phyloP scores from a whole-genome alignment of 1,140 invertebrate genomes.

The Penaeus indicus region DNA sequence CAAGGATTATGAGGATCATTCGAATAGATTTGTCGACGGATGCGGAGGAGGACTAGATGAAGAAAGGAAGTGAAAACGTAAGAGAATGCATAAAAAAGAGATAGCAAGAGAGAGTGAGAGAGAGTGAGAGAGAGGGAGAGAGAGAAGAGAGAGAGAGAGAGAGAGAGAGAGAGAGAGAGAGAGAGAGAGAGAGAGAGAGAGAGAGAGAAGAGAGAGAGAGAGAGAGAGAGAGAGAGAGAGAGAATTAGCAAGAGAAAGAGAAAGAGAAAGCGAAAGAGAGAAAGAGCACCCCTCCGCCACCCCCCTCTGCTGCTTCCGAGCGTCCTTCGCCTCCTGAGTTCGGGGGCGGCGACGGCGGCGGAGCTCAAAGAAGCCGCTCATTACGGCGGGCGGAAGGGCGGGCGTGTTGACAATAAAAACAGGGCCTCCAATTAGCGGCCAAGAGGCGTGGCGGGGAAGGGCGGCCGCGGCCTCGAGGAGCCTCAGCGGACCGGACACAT shows the following conservation, averaged over 20 bases:
- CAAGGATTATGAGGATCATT: too few relatives aligned
- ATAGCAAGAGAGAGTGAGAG: background rate
- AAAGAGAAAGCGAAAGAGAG: constrained; percentile 6
- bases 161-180: background rate
- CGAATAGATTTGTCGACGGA: too few relatives aligned
- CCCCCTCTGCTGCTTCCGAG: background rate
- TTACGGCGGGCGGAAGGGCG: constrained; percentile 8
- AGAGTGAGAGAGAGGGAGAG: background rate
- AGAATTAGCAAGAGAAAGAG: background rate
- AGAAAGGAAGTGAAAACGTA: too few relatives aligned
- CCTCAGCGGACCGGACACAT: too few relatives aligned
- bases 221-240: background rate
- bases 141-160: background rate
- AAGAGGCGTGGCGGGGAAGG: background rate
- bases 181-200: background rate
- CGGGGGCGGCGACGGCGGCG: background rate
- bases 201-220: background rate
- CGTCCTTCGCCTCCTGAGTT: background rate
- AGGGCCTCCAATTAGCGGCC: constrained; percentile 32
- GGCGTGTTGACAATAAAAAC: constrained; percentile 42
- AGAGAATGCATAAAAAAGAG: too few relatives aligned
- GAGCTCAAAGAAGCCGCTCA: background rate
- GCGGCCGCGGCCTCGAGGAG: background rate
- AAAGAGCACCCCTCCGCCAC: background rate
- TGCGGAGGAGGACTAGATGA: too few relatives aligned